phyloP scores from a whole-genome alignment of 2,888 invertebrate genomes.

The Drosophila robusta region DNA sequence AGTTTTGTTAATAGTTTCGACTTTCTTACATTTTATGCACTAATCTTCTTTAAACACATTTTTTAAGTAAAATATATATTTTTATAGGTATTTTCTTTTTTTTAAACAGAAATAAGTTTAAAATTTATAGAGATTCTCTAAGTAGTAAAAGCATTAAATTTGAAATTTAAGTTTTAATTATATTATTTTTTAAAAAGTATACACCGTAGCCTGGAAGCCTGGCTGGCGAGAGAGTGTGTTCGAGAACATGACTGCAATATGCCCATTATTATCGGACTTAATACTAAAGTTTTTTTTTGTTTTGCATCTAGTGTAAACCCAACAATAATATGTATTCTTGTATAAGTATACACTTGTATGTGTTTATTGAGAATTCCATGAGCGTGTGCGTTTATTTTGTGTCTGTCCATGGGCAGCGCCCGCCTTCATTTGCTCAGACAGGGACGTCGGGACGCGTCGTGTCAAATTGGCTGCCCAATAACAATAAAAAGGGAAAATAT shows the following conservation, averaged over 20 bases:
- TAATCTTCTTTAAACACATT: too few species aligned
- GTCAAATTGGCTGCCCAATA: conserved; percentile 66
- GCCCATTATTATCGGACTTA: neutral
- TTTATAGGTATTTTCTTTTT: too few species aligned
- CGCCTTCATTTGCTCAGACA: conserved; percentile 40
- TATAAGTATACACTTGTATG: conserved; percentile 1
- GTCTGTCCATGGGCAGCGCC: conserved; percentile 27
- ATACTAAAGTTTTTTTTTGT: neutral
- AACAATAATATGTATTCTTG: conserved; percentile 7
- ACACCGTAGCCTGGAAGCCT: too few species aligned
- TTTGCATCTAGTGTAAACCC: conserved; percentile 6
- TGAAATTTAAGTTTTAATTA: too few species aligned
- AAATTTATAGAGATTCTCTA: too few species aligned
- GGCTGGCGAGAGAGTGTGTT: neutral
- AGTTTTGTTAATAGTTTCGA: too few species aligned
- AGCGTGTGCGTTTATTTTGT: conserved; percentile 45
- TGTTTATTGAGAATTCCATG: conserved; percentile 53
- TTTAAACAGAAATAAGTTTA: too few species aligned
- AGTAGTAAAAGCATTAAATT: too few species aligned
- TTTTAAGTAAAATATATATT: too few species aligned
- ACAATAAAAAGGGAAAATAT: conserved; percentile 65
- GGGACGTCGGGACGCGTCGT: conserved; percentile 38
- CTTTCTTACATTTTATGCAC: too few species aligned
- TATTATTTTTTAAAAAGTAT: too few species aligned
- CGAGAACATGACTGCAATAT: neutral